Base-by-base conservation (phyloP, 2,113 vertebrate genomes). In the Alethe diademata region DNA sequence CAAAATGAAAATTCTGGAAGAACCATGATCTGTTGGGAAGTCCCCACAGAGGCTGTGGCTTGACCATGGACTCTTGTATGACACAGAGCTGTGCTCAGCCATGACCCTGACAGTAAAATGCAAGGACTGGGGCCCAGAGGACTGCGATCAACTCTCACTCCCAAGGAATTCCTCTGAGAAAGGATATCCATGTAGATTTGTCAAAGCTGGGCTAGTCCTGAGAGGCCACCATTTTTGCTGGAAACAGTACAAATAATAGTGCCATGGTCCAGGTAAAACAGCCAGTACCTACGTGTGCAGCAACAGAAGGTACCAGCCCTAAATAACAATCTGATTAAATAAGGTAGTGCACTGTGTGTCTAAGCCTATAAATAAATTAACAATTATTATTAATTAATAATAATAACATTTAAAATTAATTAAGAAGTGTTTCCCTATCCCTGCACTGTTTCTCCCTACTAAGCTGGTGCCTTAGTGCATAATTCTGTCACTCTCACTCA, bases 121-220 rank as follows among this genome's bases (percentile, higher is more conserved):
- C n/a, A 36, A 48, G 57, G 40, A 65, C 5, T 1, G 2, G 7
- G 25, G 18, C 1, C 1, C 14, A 67, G 15, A 57, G 45, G 22
- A 73, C 10, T 78, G 57, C 0, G 0, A 61, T 29, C 40, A 72
- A 14, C 16, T 87, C 33, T 79, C 33, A 22, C 42, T 86, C 40
- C 25, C 42, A 86, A 47, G 15, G 50, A 82, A 73, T 50, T 88
- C 33, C 51, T 19, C 31, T 40, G 38, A 38, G 19, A 88, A 90
- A 88, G 23, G 16, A 66, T 19, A 10, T 51, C 45, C 31, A 56
- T 22, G 56, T 12, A 81, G 33, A 11, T 56, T 73, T 19, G 33
- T 18, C 17, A 66, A 82, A 56, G 36, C 31, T 71, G 64, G 18
- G 33, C 14, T 81, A 43, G n/a, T 65, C 61, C 53, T 36, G 28